Base-by-base conservation (phyloP, 2,797 vertebrate species). In the Acanthurus tractus region DNA sequence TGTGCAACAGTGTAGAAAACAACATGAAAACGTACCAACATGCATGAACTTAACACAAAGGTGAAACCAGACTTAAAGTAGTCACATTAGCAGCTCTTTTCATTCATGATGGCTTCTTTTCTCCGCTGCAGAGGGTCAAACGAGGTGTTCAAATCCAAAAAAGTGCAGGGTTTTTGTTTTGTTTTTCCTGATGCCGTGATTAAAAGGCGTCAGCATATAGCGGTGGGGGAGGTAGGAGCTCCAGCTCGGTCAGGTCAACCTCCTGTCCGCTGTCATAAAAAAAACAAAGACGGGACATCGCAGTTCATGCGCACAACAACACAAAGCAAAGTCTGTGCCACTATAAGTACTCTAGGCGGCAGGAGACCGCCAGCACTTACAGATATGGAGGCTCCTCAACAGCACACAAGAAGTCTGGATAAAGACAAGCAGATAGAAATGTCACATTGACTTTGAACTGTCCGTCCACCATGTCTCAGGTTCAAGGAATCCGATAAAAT, bases 131-230 rank as follows among this genome's bases (percentile, higher is more conserved):
- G 6, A 80, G 49, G 4, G 15, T 23, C 29, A 65, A 68, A 23
- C 7, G 18, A 17, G 3, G 38, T 40, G 38, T 40, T 63, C 25
- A 50, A 29, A 67, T 53, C 34, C 40, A 6, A 18, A 25, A 25
- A 3, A 72, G 22, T 38, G 15, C n/a, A 11, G 29, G 29, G 46
- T 23, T 17, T 7, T 61, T 50, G 23, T n/a, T 4, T 14, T 1
- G 38, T 20, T 74, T 67, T 23, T 46, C 46, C 15, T 18, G 40
- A 8, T 22, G 3, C 15, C n/a, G 25, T n/a, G 44, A 54, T 94
- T 83, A 95, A 64, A 85, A 74, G 56, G 48, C 36, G 83, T 96
- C 95, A 1, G 95, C 95, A 0, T 94, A 96, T 0, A 94, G 90
- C 0, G 85, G 90, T 6, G 95, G 95, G 23, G 95, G 95, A 63